Evolutionary conservation across 2,113 vertebrate species (phyloP).

Genomic region (Glaucidium brasilianum): DNA sequence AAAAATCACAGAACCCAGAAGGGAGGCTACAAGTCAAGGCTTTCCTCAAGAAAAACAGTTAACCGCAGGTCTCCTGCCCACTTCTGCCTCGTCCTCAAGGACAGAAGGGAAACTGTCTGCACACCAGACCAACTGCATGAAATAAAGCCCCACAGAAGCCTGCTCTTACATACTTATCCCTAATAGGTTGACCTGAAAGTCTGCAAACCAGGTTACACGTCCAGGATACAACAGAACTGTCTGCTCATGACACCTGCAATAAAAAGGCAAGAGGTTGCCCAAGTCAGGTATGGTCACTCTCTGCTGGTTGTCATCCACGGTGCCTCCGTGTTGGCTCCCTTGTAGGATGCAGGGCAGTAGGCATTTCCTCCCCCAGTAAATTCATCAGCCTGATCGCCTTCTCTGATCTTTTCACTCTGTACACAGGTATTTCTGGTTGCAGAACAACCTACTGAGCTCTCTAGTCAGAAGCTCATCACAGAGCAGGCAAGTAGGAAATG

Average conservation of each 20-base stretch:
- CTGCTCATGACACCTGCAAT: fast-evolving
- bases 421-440: neutral
- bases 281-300: fast-evolving
- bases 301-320: neutral
- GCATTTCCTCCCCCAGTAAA: neutral
- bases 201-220: fast-evolving
- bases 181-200: neutral
- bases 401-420: neutral
- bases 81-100: neutral
- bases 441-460: neutral
- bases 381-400: neutral
- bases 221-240: neutral
- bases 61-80: neutral
- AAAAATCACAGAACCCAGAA: neutral
- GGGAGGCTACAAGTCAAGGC: neutral
- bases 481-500: neutral
- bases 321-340: neutral
- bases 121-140: neutral
- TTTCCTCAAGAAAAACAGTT: neutral
- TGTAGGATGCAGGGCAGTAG: neutral
- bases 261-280: neutral
- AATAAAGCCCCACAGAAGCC: neutral
- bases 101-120: neutral
- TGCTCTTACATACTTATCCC: fast-evolving
- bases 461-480: neutral